Conservation (phyloP, 2,797 vertebrate species). For the Eulemur albifrons region DNA sequence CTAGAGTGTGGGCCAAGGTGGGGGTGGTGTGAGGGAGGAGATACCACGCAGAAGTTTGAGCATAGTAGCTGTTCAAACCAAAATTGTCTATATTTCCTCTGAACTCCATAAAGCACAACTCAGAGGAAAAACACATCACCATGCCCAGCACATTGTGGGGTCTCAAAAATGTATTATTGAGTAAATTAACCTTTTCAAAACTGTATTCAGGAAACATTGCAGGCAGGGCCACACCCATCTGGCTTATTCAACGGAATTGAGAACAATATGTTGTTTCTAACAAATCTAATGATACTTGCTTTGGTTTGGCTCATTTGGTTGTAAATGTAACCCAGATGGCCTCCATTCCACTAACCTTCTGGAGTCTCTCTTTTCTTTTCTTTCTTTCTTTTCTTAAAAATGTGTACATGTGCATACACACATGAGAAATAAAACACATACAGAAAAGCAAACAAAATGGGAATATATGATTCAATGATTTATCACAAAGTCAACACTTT, state of each 20-base stretch:
- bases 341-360: constrained; percentile 27
- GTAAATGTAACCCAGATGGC: constrained; percentile 50
- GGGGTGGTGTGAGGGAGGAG: constrained; percentile 46
- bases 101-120: neutral
- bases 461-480: neutral
- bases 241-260: neutral
- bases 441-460: neutral
- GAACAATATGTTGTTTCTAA: constrained; percentile 43
- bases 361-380: neutral
- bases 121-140: neutral
- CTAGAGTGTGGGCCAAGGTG: constrained; percentile 45
- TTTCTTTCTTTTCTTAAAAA: neutral
- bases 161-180: neutral
- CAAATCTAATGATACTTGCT: constrained; percentile 38
- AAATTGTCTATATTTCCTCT: constrained; percentile 46
- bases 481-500: neutral
- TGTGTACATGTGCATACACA: neutral
- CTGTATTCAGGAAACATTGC: neutral
- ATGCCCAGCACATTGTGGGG: neutral
- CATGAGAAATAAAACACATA: constrained; percentile 11
- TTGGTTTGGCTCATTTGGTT: constrained; percentile 54
- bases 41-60: constrained; percentile 30
- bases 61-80: constrained; percentile 22
- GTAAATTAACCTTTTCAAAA: constrained; percentile 27
- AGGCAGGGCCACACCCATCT: neutral